Base-by-base conservation (phyloP, 92 coral and sea anemone species). In the Bergia sp. region DNA sequence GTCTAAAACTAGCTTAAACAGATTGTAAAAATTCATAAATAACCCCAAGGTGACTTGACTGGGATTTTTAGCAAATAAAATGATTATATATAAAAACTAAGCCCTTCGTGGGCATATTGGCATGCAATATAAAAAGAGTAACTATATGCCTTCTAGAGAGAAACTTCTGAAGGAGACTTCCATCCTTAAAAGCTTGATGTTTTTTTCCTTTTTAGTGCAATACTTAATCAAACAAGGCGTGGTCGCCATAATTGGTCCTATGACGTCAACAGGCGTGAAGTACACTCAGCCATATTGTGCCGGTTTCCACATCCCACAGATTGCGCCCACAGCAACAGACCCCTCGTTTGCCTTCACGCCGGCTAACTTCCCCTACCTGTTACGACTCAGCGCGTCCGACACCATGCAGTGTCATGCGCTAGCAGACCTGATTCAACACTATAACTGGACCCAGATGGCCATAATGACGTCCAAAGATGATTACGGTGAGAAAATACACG, bases 261-360 rank as follows among this genome's bases (percentile, higher is more conserved):
- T 89, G 91, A 89, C 95, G 73, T 94, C 96, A 67, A 94, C 94
- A 77, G 93, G 90, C 23, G 96, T 94, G 29, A 94, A 94, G 67
- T 93, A 91, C 61, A 92, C 93, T 45, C 94, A 92, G 81, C 94
- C 94, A 65, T 92, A 90, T 83, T 92, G 96, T 83, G 93, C 93
- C 37, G 96, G 96, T 10, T 90, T 94, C 49, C 93, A 92, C 86
- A 86, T 94, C 15, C 96, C 96, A 9, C 96, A 94, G 90, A 61
- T 94, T 29, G 90, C 96, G 37, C 94, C 91, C 74, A 89, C 90
- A 53, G 96, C 95, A n/a, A 92, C 96, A n/a, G 95, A 94, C 37
- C 96, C 94, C 13, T 88, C 90, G 43, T 89, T 94, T 58, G 86
- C 93, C 39, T 82, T 91, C 45, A 91, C 89, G 23, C 90, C 94